Percentiles rank a stretch among this genome's conserved stretches.
phyloP scores from a whole-genome alignment of 1,140 invertebrate species.

The Drosophila kurseongensis region DNA sequence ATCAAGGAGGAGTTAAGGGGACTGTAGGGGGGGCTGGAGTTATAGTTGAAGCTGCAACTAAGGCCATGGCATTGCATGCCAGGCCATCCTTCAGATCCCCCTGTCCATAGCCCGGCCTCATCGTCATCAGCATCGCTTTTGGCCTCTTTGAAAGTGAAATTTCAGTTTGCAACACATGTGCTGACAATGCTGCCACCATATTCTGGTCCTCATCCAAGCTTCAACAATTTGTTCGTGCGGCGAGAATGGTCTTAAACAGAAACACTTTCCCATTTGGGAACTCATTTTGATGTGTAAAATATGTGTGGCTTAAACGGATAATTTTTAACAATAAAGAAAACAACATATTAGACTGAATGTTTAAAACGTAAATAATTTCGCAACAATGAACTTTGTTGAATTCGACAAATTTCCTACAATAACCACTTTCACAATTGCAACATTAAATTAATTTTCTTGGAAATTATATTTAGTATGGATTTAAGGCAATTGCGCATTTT shows the following conservation, averaged over 20 bases:
- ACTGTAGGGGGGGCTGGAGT: neutral
- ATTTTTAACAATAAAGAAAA: neutral
- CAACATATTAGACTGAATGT: too few relatives aligned
- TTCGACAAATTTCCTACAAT: too few relatives aligned
- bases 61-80: constrained; percentile 26
- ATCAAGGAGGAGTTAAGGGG: constrained; percentile 2
- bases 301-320: neutral
- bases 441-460: too few relatives aligned
- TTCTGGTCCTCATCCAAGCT: neutral
- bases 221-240: constrained; percentile 21
- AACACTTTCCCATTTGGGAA: constrained; percentile 18
- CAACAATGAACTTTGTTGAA: too few relatives aligned
- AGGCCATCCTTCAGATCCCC: constrained; percentile 6
- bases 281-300: neutral
- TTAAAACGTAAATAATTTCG: too few relatives aligned
- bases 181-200: constrained; percentile 13
- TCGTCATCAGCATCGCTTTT: constrained; percentile 40
- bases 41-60: constrained; percentile 35
- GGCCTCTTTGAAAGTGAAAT: constrained; percentile 75
- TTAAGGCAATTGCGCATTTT: too few relatives aligned
- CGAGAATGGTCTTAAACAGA: constrained; percentile 20
- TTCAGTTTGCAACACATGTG: constrained; percentile 58
- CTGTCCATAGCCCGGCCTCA: constrained; percentile 10
- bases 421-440: too few relatives aligned
- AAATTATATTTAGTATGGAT: too few relatives aligned